Evolutionary conservation across 2,888 invertebrate genomes (phyloP), one percentile per base, ranked within the genome.

Genomic region (Tridacna crocea): DNA sequence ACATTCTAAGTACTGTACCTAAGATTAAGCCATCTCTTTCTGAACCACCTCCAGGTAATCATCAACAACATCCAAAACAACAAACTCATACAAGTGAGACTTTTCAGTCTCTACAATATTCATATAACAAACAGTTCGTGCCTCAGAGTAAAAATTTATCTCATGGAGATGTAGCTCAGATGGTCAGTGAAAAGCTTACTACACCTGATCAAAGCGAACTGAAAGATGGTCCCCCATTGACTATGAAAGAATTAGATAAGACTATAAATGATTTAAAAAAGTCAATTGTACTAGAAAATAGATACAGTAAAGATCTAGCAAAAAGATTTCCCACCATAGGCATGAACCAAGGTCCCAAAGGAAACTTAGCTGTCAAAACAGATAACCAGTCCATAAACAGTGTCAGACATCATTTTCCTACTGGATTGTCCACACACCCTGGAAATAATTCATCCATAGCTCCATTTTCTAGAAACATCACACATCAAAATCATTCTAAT

Each of bases 191-290:
- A 36, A 68, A 80, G 15, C 84, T 86, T 78, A 80, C 82, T 0
- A 86, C 80, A 68, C 76, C 76, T 55, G 65, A 58, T 24, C 47
- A 24, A 46, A 47, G 80, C n/a, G 77, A 77, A 15, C 68, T 86
- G 24, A 22, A 55, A 15, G 82, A 86, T 15, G 83, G 63, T 48
- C 85, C 85, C 27, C 58, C 79, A 46, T 73, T 85, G 27, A 70
- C 75, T 55, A 77, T 80, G 72, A 86, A 86, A 75, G 74, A 86
- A 47, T 68, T 86, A 27, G 80, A 80, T 63, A 84, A 80, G 63
- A 86, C 86, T 6, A 86, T 86, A 61, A 65, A 86, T 72, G 83
- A 83, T 68, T 66, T 86, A 68, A 86, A 86, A 51, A 79, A 86
- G 65, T 86, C 86, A 13, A 83, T 86, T 24, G 75, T 78, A 63